A percentile compares a stretch with the other conserved stretches of the same genome.
Evolutionary conservation across 2,113 vertebrate species (phyloP).

Genomic region (Albula glossodonta): DNA sequence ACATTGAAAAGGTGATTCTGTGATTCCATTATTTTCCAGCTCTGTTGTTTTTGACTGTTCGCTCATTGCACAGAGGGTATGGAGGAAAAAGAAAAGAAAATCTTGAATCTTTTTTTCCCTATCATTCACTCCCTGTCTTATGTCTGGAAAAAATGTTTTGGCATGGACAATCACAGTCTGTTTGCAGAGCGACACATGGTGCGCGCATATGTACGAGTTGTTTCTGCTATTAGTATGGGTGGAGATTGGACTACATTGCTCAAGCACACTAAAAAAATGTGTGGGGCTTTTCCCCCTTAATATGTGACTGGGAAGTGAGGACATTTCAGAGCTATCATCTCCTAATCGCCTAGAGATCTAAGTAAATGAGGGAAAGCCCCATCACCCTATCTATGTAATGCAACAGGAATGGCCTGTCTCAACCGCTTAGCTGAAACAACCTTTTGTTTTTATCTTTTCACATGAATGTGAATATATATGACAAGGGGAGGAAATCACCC

Average conservation of each 20-base stretch:
- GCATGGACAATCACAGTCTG: not conserved
- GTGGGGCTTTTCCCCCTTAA: constrained; percentile 31
- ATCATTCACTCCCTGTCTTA: not conserved
- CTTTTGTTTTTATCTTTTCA: not conserved
- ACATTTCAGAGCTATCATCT: constrained; percentile 34
- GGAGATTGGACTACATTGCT: not conserved
- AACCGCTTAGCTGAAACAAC: constrained; percentile 10
- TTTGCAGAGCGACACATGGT: not conserved
- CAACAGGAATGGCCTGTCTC: not conserved
- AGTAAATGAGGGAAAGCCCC: constrained; percentile 62
- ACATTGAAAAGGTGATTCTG: constrained; percentile 9
- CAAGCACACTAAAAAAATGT: constrained; percentile 37
- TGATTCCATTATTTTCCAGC: not conserved
- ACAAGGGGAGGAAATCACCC: not conserved
- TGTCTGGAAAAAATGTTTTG: not conserved
- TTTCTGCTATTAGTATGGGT: not conserved
- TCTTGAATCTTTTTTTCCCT: not conserved
- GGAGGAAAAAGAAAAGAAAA: constrained; percentile 41
- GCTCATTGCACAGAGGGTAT: constrained; percentile 43
- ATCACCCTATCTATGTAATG: not conserved
- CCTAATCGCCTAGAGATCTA: constrained; percentile 55
- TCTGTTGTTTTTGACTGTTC: not conserved
- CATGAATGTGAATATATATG: not conserved
- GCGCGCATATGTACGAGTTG: not conserved
- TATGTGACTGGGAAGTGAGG: constrained; percentile 58